Base-by-base conservation (phyloP, 2,113 vertebrate species). In the Cheirogaleus medius region DNA sequence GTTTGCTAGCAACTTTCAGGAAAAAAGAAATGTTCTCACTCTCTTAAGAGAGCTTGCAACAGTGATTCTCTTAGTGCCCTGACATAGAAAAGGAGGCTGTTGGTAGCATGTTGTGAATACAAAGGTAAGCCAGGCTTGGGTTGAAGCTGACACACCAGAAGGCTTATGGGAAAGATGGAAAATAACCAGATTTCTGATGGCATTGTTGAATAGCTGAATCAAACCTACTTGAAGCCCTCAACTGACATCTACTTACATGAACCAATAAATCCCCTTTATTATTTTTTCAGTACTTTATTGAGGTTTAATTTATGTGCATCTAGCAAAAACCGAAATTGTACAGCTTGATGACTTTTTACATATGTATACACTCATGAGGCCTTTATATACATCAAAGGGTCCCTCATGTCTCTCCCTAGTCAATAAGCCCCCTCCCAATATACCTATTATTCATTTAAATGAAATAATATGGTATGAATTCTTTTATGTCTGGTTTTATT, bases 121-220 rank as follows among this genome's bases (percentile, higher is more conserved):
- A 91, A 81, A 58, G 17, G 20, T 94, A 58, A 94, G 34, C 27
- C 27, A 69, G 47, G 56, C 42, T 82, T 94, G 42, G 20, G 32
- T 82, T 89, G 73, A 88, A 93, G 27, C 42, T 89, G 56, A 91
- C n/a, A 94, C 15, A 91, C 49, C 6, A 85, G 66, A 93, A 84
- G 23, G 1, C 49, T 88, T 84, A 63, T 17, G 42, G 69, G 73
- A 94, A 80, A 69, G 32, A 91, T 3, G 58, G 21, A 66, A 87
- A 94, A 80, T 92, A 63, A 87, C 25, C 49, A 56, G 47, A 63
- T 63, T 88, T 66, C 66, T 86, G 66, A 74, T n/a, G 27, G 29
- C 23, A 39, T 32, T 74, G 9, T 44, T 42, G 21, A 96, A 89
- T 32, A 76, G 56, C 44, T 92, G 32, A 85, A 74, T 91, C 66